Base-by-base conservation (phyloP, 2,888 invertebrate genomes). In the Xestia rhomboidea region DNA sequence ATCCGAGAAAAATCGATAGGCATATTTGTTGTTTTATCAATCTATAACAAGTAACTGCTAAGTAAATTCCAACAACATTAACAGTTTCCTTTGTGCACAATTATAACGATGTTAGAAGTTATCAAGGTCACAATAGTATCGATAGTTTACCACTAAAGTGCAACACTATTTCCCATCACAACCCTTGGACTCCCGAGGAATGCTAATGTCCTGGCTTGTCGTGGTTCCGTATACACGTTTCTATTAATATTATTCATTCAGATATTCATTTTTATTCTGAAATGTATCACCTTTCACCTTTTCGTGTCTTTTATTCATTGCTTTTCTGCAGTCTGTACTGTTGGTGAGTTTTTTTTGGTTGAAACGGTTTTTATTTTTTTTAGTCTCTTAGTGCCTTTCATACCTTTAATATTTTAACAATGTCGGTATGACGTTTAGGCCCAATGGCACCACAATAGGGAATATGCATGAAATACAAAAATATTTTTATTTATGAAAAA, bases 121-220 rank as follows among this genome's bases (percentile, higher is more conserved):
- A n/a, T 18, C 13, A 72, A 72, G 41, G 51, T 57, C 34, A 70
- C n/a, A 54, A 51, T 27, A 49, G 0, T 80, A 74, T 82, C 81
- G 81, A 82, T 15, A 63, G 18, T 49, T 67, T 49, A 10, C 13
- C 4, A 2, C 7, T 13, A 21, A 18, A 44, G 24, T 54, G 21
- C 75, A 84, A 6, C 82, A 85, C 85, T 84, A 81, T 71, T 81
- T 81, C 24, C 49, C 67, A 84, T 73, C 62, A 76, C 70, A 82
- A 63, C 68, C 72, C 72, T 77, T 73, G 81, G 84, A 89, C 88
- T 75, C 76, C 38, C 69, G 83, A 77, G 81, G 90, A 92, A 92
- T 92, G 87, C 87, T 90, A 90, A 92, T 91, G 78, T 73, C 44
- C 63, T 73, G 54, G 71, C 54, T 73, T 66, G 67, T 71, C 68